Conservation (phyloP, 2,888 invertebrate genomes). For the Calliphora vomitoria region DNA sequence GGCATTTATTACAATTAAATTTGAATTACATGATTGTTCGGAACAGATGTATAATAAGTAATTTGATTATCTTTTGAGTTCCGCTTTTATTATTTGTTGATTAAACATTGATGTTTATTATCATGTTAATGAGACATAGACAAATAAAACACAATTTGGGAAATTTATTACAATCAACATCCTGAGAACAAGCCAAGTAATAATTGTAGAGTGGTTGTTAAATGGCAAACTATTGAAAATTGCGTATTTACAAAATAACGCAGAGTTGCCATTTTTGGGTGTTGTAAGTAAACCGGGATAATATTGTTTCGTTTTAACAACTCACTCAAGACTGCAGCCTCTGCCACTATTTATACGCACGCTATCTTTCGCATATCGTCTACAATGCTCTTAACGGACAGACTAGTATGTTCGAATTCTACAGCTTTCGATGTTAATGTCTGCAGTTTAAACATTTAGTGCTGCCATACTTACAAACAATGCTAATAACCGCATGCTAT, state of each 20-base stretch:
- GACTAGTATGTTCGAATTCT: no score
- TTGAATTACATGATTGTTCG: not conserved
- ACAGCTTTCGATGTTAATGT: no score
- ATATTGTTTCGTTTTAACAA: no score
- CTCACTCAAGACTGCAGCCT: no score
- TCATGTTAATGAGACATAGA: constrained; percentile 57
- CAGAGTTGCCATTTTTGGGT: constrained; percentile 22
- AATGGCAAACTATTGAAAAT: not conserved
- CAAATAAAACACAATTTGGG: not conserved
- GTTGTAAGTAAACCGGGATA: no score
- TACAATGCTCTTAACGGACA: no score
- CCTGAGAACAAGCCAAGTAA: not conserved
- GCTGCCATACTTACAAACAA: no score
- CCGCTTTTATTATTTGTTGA: constrained; percentile 43
- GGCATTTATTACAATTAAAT: not conserved
- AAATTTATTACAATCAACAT: constrained; percentile 22
- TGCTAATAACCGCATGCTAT: no score
- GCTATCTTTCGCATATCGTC: no score
- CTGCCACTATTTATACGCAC: no score
- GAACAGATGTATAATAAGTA: constrained; percentile 34
- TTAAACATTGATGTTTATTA: constrained; percentile 53
- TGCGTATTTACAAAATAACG: not conserved
- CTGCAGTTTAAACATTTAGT: no score
- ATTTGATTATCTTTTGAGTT: not conserved
- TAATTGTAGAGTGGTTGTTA: not conserved